A percentile compares a stretch with the other conserved stretches of the same genome.
Evolutionary conservation across 2,888 invertebrate genomes (phyloP).

Genomic region (Caenorhabditis becei): DNA sequence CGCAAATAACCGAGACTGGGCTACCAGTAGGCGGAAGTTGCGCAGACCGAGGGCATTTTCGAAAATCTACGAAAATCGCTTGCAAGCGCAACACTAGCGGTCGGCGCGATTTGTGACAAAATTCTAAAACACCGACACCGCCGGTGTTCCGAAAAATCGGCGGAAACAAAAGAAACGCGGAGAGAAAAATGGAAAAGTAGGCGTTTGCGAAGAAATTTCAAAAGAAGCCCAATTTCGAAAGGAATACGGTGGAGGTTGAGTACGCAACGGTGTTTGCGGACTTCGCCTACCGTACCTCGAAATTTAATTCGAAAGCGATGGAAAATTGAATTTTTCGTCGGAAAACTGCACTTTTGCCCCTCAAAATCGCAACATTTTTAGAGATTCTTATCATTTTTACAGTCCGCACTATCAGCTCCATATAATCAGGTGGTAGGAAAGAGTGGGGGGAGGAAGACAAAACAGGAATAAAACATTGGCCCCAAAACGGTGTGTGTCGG

Average conservation of each 20-base stretch:
- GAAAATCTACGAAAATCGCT: conserved; percentile 52
- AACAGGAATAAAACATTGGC: conserved; percentile 29
- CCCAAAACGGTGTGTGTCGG: neutral
- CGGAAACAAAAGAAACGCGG: neutral
- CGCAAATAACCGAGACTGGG: conserved; percentile 39
- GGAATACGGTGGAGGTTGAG: conserved; percentile 24
- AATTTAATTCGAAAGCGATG: conserved; percentile 9
- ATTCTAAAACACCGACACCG: neutral
- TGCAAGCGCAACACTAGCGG: neutral
- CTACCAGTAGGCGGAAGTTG: conserved; percentile 12
- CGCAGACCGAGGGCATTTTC: conserved; percentile 33
- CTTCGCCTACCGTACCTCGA: neutral
- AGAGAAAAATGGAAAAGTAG: neutral
- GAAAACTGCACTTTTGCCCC: conserved; percentile 33
- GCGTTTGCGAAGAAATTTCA: neutral
- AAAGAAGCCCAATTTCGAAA: neutral
- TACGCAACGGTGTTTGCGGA: conserved; percentile 18
- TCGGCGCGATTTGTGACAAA: neutral
- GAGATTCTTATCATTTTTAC: conserved; percentile 17
- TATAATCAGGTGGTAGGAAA: conserved; percentile 30
- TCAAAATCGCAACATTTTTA: conserved; percentile 44
- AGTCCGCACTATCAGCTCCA: conserved; percentile 22
- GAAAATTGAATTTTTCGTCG: conserved; percentile 15
- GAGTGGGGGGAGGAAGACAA: conserved; percentile 12
- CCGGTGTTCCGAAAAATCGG: neutral